Evolutionary conservation across 2,113 vertebrate species (phyloP), one percentile per base, ranked within the genome.

Genomic region (Mohoua ochrocephala): DNA sequence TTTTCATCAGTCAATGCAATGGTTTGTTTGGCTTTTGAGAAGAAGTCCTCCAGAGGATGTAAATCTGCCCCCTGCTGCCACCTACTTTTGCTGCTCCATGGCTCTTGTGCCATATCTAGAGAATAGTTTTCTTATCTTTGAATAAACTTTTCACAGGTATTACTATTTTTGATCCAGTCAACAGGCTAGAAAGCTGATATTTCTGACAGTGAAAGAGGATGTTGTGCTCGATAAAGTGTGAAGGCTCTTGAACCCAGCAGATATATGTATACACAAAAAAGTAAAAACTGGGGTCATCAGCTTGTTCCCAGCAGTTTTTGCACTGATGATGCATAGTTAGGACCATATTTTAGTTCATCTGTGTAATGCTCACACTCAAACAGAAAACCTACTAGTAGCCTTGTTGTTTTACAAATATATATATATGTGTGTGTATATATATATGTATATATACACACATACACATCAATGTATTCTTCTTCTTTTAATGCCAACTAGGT

Each of bases 371-470:
- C 22, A 37, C 11, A 65, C 35, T 70, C 10, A 77, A 65, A 57
- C 21, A 91, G 18, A 68, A 87, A 90, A 27, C 4, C 18, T 57
- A 11, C 18, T 52, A 47, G 7, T 9, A 70, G 7, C 16, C 31
- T 67, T 76, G 10, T 13, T 89, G 15, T 68, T 80, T 73, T 56
- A n/a, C 31, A 80, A 39, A 79, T 28, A n/a, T 4, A 28, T 64
- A 23, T 37, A 4, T 19, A 6, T 22, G 2, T 33, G 2, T 39
- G 3, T 45, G 1, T 37, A 14, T 59, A 24, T 37, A 2, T 57
- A 1, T 49, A 0, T 6, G 2, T 59, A 23, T 17, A 33, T 7
- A 22, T 15, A 0, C 1, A 39, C 33, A 54, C 15, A 54, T n/a
- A 30, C n/a, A n/a, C n/a, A n/a, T n/a, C n/a, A n/a, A n/a, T 19